Evolutionary conservation across 2,113 vertebrate species (phyloP), one percentile per base, ranked within the genome.

Genomic region (Pipra filicauda): DNA sequence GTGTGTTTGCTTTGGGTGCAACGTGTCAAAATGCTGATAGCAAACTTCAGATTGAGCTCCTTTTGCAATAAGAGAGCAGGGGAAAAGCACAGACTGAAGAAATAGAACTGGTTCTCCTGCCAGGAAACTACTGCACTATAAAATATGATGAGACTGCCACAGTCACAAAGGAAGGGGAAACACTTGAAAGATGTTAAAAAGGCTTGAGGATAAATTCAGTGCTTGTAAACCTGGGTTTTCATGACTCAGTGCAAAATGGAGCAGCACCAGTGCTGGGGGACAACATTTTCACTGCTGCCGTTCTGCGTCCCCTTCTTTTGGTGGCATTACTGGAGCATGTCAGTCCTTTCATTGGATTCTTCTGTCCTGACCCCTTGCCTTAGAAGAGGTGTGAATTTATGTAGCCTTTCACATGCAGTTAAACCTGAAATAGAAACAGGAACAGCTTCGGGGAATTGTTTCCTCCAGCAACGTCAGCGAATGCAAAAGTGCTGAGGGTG

Each of bases 61-160:
- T 94, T 96, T 95, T 98, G 95, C 91, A 93, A 94, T 66, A 61
- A 67, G 77, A 93, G 57, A 89, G 59, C 84, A 97, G 95, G 93
- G 94, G 96, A 97, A 97, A 97, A 97, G 74, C 90, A 97, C 95
- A 94, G 73, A 64, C 70, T 94, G 71, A 84, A 81, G 71, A 95
- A 93, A 95, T 48, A 65, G 89, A 73, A 46, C 5, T 37, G 37
- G 33, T 33, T 55, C 1, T 0, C 51, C 43, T 71, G 59, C 24
- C 88, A 77, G 75, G 33, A 80, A 93, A 72, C 48, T 39, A 55
- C 71, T 54, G 37, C 3, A 1, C 41, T 61, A 7, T 37, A 72
- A 69, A 93, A 80, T 16, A 9, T 5, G 37, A 82, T 1, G 28
- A 81, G 35, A 71, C 26, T 66, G 44, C 72, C 55, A 59, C 37